These are phyloP conservation scores for Dryococelus australis DNA, from an alignment of 2,888 invertebrate genomes.

Conservation along the genomic window DNA sequence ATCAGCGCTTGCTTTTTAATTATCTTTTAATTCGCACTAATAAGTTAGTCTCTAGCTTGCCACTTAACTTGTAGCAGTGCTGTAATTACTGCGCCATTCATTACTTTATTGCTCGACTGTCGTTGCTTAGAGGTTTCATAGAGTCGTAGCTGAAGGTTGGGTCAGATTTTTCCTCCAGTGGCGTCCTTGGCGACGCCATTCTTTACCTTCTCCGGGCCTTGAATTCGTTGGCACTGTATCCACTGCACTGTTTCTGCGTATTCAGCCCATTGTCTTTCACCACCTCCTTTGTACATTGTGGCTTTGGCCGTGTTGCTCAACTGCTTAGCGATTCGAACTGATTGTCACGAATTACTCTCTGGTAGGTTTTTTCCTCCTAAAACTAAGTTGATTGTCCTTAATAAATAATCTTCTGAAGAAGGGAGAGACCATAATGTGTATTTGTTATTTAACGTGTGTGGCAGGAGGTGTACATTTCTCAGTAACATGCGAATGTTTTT, in stretches of 20 bases:
- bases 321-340: too few species aligned
- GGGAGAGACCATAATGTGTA: too few species aligned
- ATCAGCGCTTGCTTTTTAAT: neutral
- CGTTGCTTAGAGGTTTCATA: neutral
- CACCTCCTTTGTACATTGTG: neutral
- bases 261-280: too few species aligned
- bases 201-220: neutral
- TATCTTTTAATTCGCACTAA: neutral
- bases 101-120: neutral
- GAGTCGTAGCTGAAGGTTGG: neutral
- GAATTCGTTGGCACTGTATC: neutral
- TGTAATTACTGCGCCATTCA: neutral
- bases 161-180: neutral
- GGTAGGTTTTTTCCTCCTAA: too few species aligned
- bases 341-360: too few species aligned
- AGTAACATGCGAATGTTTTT: too few species aligned
- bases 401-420: too few species aligned
- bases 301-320: neutral
- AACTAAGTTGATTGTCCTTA: too few species aligned
- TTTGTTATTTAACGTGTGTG: too few species aligned
- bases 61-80: neutral
- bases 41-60: neutral
- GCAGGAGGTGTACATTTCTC: too few species aligned
- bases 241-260: neutral
- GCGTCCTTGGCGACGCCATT: neutral